Base-by-base conservation (phyloP, 2,888 invertebrate genomes). In the Agriopis aurantiaria region DNA sequence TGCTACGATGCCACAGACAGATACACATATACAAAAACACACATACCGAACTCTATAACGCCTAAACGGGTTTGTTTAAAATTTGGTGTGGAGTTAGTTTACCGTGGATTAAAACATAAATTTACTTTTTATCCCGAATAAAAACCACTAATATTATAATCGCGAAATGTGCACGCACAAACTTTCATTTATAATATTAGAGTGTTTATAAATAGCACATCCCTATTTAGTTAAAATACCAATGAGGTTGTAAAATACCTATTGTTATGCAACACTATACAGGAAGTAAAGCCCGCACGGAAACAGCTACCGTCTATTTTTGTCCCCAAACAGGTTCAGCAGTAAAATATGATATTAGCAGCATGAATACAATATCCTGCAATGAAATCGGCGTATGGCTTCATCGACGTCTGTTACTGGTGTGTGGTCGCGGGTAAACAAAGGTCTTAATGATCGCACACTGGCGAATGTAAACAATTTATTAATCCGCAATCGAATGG, bases 391-490 rank as follows among this genome's bases (percentile, higher is more conserved):
- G 84, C 76, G 85, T 89, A 91, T 84, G 91, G 91, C 89, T 90
- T 90, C 90, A 84, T 83, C 85, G 85, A 87, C 79, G 89, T 86
- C 89, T 88, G 90, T 74, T 86, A 82, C 82, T 82, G 89, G 90
- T 88, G 93, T 93, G 93, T 93, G 93, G 93, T 92, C 91, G 84
- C 80, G 78, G 82, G 83, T 91, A 92, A 92, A 92, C 92, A 91
- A 89, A 89, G 88, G 88, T 91, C 89, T 91, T 92, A 92, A 92
- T 89, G 90, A 86, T 86, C 86, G 83, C 80, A 83, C 85, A 86
- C 83, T 82, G 84, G 84, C 81, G 85, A 89, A 90, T 81, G 89
- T 90, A 90, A 90, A 90, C 90, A 90, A 89, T 91, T 89, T 91
- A 58, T 58, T 58, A 86, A 82, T 81, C 86, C 88, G 84, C 92